These are phyloP conservation scores for Uromys caudimaculatus DNA, from an alignment of 2,797 vertebrate species.

Conservation along the genomic window DNA sequence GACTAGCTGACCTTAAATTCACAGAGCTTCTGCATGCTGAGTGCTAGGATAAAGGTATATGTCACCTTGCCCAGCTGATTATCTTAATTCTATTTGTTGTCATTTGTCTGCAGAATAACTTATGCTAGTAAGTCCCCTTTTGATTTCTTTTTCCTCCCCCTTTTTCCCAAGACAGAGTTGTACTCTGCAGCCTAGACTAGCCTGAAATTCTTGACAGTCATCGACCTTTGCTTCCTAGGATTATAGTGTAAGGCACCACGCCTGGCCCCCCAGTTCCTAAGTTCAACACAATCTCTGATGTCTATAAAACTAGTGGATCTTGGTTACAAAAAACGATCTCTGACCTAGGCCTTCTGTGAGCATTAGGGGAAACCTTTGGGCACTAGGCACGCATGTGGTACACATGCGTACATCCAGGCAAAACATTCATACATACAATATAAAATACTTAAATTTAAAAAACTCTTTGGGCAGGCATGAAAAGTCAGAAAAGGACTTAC, in stretches of 20 bases:
- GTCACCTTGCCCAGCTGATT: not conserved
- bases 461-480: not conserved
- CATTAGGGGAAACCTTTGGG: not conserved
- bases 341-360: not conserved
- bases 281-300: not conserved
- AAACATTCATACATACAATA: not conserved
- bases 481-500: not conserved
- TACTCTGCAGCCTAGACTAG: not conserved
- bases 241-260: not conserved
- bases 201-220: not conserved
- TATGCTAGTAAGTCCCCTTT: not conserved
- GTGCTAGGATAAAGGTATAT: not conserved
- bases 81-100: not conserved
- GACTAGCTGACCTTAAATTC: not conserved
- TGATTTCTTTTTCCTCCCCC: not conserved
- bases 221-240: not conserved
- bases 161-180: not conserved
- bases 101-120: not conserved
- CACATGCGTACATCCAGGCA: not conserved
- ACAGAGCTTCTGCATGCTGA: not conserved
- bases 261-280: not conserved
- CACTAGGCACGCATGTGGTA: not conserved
- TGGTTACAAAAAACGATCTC: not conserved
- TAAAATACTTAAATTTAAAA: not conserved
- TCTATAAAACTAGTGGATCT: not conserved